phyloP scores from a whole-genome alignment of 2,888 invertebrate genomes.

The Eretmocerus hayati region DNA sequence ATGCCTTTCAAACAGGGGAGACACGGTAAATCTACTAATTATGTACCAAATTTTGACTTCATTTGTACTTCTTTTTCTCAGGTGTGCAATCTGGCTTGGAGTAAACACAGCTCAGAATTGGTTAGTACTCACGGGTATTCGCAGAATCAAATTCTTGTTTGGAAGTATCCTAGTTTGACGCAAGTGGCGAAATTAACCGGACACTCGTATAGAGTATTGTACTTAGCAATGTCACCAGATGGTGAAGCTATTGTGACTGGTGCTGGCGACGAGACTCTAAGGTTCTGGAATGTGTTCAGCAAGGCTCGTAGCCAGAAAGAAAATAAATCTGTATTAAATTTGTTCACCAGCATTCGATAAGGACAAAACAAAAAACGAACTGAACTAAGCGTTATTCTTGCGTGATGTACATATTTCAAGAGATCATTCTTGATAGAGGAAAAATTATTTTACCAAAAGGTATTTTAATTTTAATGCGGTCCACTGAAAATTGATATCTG shows the following conservation, averaged over 20 bases:
- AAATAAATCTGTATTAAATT: conserved; percentile 85
- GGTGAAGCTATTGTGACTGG: conserved; percentile 99
- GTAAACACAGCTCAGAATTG: conserved; percentile 94
- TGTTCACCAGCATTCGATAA: conserved; percentile 81
- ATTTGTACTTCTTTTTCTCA: conserved; percentile 4
- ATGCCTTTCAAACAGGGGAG: too few species aligned
- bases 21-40: background rate
- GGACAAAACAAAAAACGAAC: background rate
- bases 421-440: conserved; percentile 12
- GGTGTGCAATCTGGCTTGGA: conserved; percentile 98
- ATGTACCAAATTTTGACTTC: background rate
- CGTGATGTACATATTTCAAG: conserved; percentile 17
- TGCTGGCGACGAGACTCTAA: conserved; percentile 94
- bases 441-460: conserved; percentile 8
- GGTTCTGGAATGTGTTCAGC: conserved; percentile 99
- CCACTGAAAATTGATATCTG: background rate
- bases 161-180: conserved; percentile 96
- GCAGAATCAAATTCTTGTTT: conserved; percentile 96
- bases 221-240: conserved; percentile 93
- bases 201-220: conserved; percentile 91
- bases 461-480: background rate
- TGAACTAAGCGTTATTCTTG: background rate
- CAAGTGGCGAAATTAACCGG: conserved; percentile 97
- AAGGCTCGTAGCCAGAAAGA: conserved; percentile 92
- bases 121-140: conserved; percentile 98